Evolutionary conservation across 2,797 vertebrate species (phyloP), one percentile per base, ranked within the genome.

Genomic region (Tauraco hartlaubi): DNA sequence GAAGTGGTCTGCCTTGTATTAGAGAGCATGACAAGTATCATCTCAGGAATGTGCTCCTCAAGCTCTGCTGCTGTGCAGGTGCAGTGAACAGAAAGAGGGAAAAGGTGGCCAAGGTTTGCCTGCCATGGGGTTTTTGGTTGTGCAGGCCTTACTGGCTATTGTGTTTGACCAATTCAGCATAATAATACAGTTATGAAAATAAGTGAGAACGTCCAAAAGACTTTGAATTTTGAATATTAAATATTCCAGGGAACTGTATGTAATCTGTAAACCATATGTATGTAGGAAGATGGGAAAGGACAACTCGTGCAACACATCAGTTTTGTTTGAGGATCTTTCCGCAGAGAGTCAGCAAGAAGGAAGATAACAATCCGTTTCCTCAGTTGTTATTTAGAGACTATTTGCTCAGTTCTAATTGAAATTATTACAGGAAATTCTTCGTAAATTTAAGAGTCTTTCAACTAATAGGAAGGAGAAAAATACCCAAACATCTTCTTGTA

Each of bases 261-360:
- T n/a, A n/a, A 19, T 64, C 52, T 75, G 37, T 37, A 61, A 79
- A 73, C 33, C 49, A 8, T 56, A 43, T 25, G 8, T 51, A 43
- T 9, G 26, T 58, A 26, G 19, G 18, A 74, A 91, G 46, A 87
- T 64, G 18, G 12, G 19, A 25, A 76, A 74, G 63, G 77, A 14
- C 18, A 39, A 28, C 46, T 76, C 31, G 8, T 31, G 20, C 33
- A 83, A 21, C 8, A 43, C 2, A 5, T 41, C 7, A 8, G 26
- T 49, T 91, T 90, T 88, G 44, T 91, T 85, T 91, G 49, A 86
- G n/a, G n/a, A 29, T 37, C 43, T 91, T 73, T 68, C 51, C 76
- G 46, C 20, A 68, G 61, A 58, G 10, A 81, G 15, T 61, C 46
- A 72, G 12, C 9, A 54, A 71, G 44, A 51, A 86, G n/a, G 13